A percentile compares a stretch with the other conserved stretches of the same genome.
Evolutionary conservation across 2,888 invertebrate genomes (phyloP).

Genomic region (Hydraecia micacea): DNA sequence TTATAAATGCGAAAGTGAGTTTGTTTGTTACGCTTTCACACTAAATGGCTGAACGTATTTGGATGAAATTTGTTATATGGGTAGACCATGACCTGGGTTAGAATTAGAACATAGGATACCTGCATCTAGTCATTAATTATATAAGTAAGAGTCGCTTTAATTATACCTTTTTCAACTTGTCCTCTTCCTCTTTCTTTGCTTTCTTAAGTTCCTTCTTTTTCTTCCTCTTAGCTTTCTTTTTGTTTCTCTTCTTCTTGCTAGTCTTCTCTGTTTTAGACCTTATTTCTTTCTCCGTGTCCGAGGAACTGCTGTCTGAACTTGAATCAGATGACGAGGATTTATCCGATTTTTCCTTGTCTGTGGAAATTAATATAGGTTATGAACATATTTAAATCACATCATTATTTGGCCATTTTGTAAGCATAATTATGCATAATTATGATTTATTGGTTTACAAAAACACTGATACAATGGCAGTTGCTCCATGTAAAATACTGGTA

Average conservation of each 20-base stretch:
- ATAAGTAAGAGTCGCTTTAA: neutral
- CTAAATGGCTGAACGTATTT: neutral
- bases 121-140: neutral
- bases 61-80: neutral
- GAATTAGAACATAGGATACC: neutral
- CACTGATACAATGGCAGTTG: neutral
- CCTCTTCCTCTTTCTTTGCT: conserved; percentile 87
- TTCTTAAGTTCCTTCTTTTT: conserved; percentile 86
- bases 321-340: conserved; percentile 78
- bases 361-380: conserved; percentile 1
- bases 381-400: neutral
- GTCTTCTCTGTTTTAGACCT: conserved; percentile 86
- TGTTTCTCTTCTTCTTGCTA: conserved; percentile 89
- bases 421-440: too few species aligned
- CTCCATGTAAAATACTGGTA: neutral
- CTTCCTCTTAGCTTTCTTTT: conserved; percentile 85
- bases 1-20: neutral
- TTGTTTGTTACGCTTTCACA: neutral
- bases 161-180: conserved; percentile 89
- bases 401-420: neutral
- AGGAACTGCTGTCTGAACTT: conserved; percentile 82
- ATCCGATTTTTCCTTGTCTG: conserved; percentile 73
- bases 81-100: neutral
- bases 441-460: neutral
- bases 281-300: conserved; percentile 82